Base-by-base conservation (phyloP, 2,113 vertebrate species). In the Lycocorax pyrrhopterus region DNA sequence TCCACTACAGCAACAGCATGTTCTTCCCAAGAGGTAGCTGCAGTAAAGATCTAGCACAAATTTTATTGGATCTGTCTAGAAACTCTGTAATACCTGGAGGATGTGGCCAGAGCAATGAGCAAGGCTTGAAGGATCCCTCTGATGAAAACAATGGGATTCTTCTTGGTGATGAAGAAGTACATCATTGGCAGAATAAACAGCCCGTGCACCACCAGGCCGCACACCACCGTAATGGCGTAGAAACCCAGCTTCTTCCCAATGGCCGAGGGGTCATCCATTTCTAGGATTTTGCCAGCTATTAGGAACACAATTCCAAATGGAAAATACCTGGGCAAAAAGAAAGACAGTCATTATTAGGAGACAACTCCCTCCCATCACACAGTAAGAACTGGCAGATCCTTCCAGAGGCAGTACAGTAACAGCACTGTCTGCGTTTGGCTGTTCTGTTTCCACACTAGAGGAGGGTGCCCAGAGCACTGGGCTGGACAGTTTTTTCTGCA, bases 261-360 rank as follows among this genome's bases (percentile, higher is more conserved):
- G 9, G 99, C 98, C 1, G 98, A 98, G 17, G 99, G 99, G 95
- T 99, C 99, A 9, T 99, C 99, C 99, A 99, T 99, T 97, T 99
- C 99, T 80, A 99, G 93, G 97, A 99, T 99, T 97, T 99, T 99
- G n/a, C 99, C 99, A 4, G 99, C 99, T 29, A 99, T 99, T 96
- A 99, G 98, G 96, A 99, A 99, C 63, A 99, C 99, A 32, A 99
- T 99, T 53, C 99, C 99, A 13, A 99, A 99, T 25, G 99, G 99
- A 87, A 99, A 99, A 95, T 99, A 99, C 99, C 99, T 99, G 90
- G 46, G 49, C 22, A 53, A 73, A 95, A 60, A 56, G 32, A 88
- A 41, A 56, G 67, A 84, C 39, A 82, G 53, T 53, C 23, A 27
- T 80, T 56, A 18, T 37, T 44, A 75, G 69, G 55, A 81, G 66